Evolutionary conservation across 2,797 vertebrate species (phyloP), one percentile per base, ranked within the genome.

Genomic region (Clarias laeviceps): DNA sequence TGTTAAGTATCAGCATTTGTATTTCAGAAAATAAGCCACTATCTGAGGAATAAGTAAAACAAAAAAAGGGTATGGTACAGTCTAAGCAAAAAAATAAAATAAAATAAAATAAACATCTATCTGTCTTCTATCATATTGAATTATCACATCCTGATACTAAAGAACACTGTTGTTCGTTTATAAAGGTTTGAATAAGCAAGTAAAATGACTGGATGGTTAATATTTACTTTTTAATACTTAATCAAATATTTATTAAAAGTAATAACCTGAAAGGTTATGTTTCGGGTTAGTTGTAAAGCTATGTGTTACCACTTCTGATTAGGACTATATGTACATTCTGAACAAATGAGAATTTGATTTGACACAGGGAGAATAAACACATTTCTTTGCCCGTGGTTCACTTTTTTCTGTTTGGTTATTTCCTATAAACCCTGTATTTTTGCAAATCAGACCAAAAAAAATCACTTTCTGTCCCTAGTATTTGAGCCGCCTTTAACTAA

Each of bases 331-430:
- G 8, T 76, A 32, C 2, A 29, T 29, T 76, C 7, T 56, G n/a
- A 45, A 72, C 22, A 72, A 22, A 72, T 54, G 17, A 56, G n/a
- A 56, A 74, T 76, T 56, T 70, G 20, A 70, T 76, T 56, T 70
- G 20, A 70, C 0, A 17, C 20, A 24, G 20, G 20, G 34, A 40
- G 18, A 40, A 40, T n/a, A 72, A n/a, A 45, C 22, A 37, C 11
- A 40, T 24, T 40, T 70, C 37, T 40, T 40, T 24, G 8, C 17
- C 5, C 1, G 20, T 61, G 18, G 68, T 40, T 20, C 8, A 5
- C 34, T 1, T 22, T 69, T 45, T 45, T 15, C 0, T 1, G 1
- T 37, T 20, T 37, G 45, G 45, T 50, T 50, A 50, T n/a, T n/a
- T 5, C 14, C 1, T 12, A 37, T 0, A 50, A 45, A 37, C 40